phyloP scores from a whole-genome alignment of 2,113 vertebrate species.

The Neodon shergylaensis region DNA sequence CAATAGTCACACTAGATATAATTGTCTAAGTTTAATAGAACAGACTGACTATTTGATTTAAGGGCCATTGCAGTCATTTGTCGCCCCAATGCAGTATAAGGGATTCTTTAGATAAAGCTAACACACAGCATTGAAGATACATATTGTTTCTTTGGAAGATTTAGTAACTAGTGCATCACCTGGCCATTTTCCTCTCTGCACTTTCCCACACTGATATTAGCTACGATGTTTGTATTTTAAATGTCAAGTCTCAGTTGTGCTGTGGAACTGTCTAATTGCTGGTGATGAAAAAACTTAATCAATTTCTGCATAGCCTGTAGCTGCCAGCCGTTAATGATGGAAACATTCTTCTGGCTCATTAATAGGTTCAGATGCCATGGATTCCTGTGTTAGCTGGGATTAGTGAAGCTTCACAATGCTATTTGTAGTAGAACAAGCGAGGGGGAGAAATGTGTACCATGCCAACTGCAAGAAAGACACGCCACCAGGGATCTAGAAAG shows the following conservation, averaged over 20 bases:
- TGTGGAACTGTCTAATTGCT: background rate
- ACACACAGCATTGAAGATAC: background rate
- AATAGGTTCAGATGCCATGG: conserved; percentile 38
- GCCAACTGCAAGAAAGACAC: background rate
- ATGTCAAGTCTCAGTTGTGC: background rate
- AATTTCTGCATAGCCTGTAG: background rate
- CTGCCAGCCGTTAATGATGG: background rate
- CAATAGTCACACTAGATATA: background rate
- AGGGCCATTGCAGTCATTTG: background rate
- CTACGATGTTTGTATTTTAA: background rate
- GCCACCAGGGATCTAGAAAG: background rate
- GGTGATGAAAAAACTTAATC: background rate
- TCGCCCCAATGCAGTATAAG: background rate
- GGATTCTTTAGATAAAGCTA: conserved; percentile 13
- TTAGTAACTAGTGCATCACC: background rate
- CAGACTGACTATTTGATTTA: background rate
- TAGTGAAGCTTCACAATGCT: conserved; percentile 29
- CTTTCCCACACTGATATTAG: conserved; percentile 23
- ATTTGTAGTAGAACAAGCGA: background rate
- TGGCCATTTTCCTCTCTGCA: background rate
- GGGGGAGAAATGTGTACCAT: background rate
- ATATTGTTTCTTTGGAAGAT: conserved; percentile 28
- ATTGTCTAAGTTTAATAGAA: conserved; percentile 4
- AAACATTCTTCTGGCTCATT: conserved; percentile 29
- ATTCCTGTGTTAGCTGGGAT: background rate